Conservation (phyloP, 1,140 invertebrate species). For the Subanguina moxae region DNA sequence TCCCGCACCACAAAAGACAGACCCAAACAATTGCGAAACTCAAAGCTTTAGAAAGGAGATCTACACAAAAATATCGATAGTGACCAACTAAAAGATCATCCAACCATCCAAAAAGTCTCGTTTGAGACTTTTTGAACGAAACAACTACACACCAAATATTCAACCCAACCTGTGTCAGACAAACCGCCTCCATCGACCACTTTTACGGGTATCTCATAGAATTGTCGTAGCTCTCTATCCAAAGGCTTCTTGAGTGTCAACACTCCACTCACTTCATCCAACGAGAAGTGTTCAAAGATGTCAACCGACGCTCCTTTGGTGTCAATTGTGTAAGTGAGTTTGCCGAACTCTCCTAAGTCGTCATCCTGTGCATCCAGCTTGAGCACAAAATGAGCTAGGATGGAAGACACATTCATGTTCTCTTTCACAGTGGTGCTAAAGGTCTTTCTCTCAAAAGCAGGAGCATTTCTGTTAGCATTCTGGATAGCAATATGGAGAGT, state of each 20-base stretch:
- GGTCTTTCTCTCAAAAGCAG: conserved; percentile 16
- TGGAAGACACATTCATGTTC: conserved; percentile 19
- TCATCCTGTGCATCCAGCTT: conserved; percentile 29
- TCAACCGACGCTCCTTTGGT: conserved; percentile 3
- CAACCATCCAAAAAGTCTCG: too few relatives aligned
- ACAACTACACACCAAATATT: too few relatives aligned
- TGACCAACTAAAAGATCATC: too few relatives aligned
- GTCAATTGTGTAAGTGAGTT: not conserved
- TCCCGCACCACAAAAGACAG: too few relatives aligned
- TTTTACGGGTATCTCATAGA: conserved; percentile 77
- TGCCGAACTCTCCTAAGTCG: conserved; percentile 33
- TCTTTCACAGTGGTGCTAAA: conserved; percentile 25
- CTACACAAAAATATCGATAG: conserved; percentile 22
- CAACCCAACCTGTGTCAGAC: conserved; percentile 23
- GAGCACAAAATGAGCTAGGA: conserved; percentile 27
- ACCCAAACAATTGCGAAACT: too few relatives aligned
- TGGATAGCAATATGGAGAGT: conserved; percentile 15
- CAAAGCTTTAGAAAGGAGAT: conserved; percentile 9
- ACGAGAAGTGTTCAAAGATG: conserved; percentile 18
- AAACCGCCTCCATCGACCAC: conserved; percentile 76
- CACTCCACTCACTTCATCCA: conserved; percentile 33
- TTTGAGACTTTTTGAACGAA: too few relatives aligned
- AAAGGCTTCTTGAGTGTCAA: conserved; percentile 62
- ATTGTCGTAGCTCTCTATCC: conserved; percentile 75
- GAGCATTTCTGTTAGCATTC: conserved; percentile 30